Evolutionary conservation across 2,113 vertebrate species (phyloP), one percentile per base, ranked within the genome.

Genomic region (Nyctereutes procyonoides): DNA sequence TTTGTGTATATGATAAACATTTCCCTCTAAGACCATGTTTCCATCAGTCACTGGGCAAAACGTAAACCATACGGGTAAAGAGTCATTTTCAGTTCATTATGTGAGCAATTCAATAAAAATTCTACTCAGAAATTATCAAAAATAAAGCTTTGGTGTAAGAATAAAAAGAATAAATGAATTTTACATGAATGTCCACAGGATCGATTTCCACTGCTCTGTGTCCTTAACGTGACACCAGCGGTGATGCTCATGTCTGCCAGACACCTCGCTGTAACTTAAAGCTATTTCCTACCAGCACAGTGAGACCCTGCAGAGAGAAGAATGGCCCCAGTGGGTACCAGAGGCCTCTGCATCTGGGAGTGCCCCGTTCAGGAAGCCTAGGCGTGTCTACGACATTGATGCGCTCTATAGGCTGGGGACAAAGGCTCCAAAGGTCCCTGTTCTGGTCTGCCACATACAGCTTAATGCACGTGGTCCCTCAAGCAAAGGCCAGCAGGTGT

Each of bases 371-470:
- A 88, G 53, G 48, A 56, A 67, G 76, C 0, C 0, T 20, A 5
- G 60, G 4, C 4, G 4, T 0, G 1, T 67, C 38, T 26, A 1
- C 0, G 1, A 24, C 0, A 1, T 1, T 7, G 16, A 69, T 16
- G 32, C 17, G 3, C 4, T 8, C 2, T 22, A n/a, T 0, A 3
- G 9, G 5, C 26, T 71, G 8, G 56, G 60, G 13, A 12, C 30
- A 53, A 55, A 24, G 14, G 51, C 56, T 56, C 17, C 74, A 56
- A 65, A 43, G 0, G 8, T 51, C 82, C n/a, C 32, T 8, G 0
- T n/a, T 38, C 53, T 92, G 51, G 8, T 32, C 43, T 53, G 13
- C 28, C 74, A 51, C 0, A 0, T 15, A 67, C 13, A 77, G 62
- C 1, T 10, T 56, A 58, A 62, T 58, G 26, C 9, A 79, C 10